Percentiles rank a stretch among this genome's conserved stretches.
Evolutionary conservation across 1,140 invertebrate species (phyloP).

Genomic region (Camponotus vicinus): DNA sequence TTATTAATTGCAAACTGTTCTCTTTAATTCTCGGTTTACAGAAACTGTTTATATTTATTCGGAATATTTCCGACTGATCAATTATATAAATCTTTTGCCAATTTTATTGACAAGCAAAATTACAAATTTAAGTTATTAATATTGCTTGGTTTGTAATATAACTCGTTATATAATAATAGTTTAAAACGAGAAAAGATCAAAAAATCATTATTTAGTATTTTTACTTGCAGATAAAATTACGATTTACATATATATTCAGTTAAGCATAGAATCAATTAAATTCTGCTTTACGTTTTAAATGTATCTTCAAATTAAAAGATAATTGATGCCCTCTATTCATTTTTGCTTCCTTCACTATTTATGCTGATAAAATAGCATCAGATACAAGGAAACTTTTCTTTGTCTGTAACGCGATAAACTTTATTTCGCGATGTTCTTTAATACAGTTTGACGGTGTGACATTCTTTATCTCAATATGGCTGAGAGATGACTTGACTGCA

Average conservation of each 20-base stretch:
- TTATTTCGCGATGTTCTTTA: background rate
- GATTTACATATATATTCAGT: background rate
- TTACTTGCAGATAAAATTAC: background rate
- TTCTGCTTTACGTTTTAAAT: too few species aligned
- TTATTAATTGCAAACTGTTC: slow-evolving; percentile 53
- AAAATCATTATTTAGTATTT: background rate
- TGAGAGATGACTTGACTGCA: slow-evolving; percentile 3
- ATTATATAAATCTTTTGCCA: slow-evolving; percentile 25
- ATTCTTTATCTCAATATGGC: slow-evolving; percentile 11
- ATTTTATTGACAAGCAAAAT: background rate
- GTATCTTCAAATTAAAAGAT: background rate
- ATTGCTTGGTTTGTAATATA: background rate
- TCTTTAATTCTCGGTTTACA: background rate
- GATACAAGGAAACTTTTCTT: background rate
- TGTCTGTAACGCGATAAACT: background rate
- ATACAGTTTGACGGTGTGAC: slow-evolving; percentile 6
- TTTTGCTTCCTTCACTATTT: background rate
- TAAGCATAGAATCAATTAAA: background rate
- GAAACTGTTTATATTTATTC: slow-evolving; percentile 37
- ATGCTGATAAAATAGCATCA: background rate
- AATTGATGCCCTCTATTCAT: background rate
- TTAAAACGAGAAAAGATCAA: background rate
- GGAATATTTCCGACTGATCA: slow-evolving; percentile 15
- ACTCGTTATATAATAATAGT: background rate
- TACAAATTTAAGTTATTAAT: background rate